Conservation (phyloP, 37 sponge, comb jelly and placozoan genomes). For the Aplysina aerophoba region DNA sequence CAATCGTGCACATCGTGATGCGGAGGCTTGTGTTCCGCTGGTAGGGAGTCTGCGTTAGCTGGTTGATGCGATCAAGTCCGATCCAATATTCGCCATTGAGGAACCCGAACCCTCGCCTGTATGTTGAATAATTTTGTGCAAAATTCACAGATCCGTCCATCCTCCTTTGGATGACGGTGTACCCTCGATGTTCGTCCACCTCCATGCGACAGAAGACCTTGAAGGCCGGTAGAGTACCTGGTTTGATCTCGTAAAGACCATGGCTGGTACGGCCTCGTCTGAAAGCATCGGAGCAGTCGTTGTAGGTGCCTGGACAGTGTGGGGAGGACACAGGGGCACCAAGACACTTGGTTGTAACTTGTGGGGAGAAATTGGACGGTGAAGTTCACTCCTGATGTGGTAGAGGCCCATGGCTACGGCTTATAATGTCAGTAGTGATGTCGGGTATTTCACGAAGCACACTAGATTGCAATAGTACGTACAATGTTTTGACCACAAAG, state of each 20-base stretch:
- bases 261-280: neutral
- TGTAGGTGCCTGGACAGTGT: neutral
- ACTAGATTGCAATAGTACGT: too few relatives aligned
- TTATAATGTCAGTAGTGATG: neutral
- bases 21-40: conserved; percentile 16
- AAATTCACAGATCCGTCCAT: conserved; percentile 23
- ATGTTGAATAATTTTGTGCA: neutral
- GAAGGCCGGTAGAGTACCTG: conserved; percentile 7
- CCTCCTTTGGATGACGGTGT: conserved; percentile 23
- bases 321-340: neutral
- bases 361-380: neutral
- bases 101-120: conserved; percentile 24
- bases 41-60: conserved; percentile 29
- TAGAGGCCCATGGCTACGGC: neutral
- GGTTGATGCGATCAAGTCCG: conserved; percentile 20
- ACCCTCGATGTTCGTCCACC: neutral
- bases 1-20: conserved; percentile 29
- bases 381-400: neutral
- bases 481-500: too few relatives aligned
- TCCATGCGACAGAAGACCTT: conserved; percentile 32
- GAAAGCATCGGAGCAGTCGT: conserved; percentile 22
- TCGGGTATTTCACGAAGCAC: too few relatives aligned
- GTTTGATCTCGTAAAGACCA: conserved; percentile 9
- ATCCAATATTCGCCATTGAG: conserved; percentile 28
- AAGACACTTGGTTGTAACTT: neutral